Evolutionary conservation across 2,797 vertebrate species (phyloP), one percentile per base, ranked within the genome.

Genomic region (Sebastes matsubarae): DNA sequence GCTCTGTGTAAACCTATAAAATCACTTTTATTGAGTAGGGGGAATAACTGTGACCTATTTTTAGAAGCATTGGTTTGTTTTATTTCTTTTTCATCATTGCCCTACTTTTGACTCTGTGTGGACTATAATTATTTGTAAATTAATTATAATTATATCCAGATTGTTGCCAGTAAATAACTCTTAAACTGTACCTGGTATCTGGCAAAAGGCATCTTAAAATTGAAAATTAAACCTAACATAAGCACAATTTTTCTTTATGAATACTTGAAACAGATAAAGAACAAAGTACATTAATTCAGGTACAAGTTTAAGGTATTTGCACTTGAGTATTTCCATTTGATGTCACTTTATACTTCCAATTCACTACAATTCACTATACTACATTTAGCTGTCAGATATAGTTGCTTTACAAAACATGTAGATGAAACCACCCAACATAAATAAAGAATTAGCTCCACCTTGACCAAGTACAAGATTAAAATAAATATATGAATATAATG

Each of bases 1-100:
- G 2, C 6, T 13, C 38, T 77, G 60, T 61, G 73, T 83, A 83
- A 85, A 80, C 78, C 11, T 58, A 9, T 87, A 80, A 84, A 88
- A 57, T 73, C 16, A 24, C 2, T 71, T 24, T 58, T 34, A 74
- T 73, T 1, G 13, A 6, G 25, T 77, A 71, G 8, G 3, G 7
- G 8, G 8, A 42, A 27, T 7, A 16, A 36, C 5, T 20, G 7
- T 11, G 10, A 9, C 4, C 25, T 52, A 13, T 27, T 54, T 54
- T 36, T 22, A 13, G 8, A 63, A 6, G 2, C 5, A 20, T 29
- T 2, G 0, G 0, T 10, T 64, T 54, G 9, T 34, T 16, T n/a
- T 16, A 11, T 34, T 16, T 68, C 5, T 25, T 29, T 20, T 67
- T 8, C 2, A 66, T 9, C 20, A 5, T 4, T 20, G 9, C 12